These are phyloP conservation scores for Scarus forsteni DNA, from an alignment of 2,797 vertebrate genomes.

Conservation along the genomic window DNA sequence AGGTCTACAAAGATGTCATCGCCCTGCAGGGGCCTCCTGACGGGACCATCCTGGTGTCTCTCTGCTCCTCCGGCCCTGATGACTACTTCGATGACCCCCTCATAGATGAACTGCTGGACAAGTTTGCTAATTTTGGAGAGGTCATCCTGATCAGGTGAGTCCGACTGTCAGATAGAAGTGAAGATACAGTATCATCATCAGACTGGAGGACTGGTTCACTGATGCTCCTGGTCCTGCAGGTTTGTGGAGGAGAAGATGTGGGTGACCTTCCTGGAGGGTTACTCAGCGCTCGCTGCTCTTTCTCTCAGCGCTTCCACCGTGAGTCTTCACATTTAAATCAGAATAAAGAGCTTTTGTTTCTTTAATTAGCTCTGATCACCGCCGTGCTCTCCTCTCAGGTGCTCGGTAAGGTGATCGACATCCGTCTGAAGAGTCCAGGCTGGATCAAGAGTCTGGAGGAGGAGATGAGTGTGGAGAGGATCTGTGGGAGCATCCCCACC, in stretches of 20 bases:
- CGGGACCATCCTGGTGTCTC: constrained; percentile 94
- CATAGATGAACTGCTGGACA: constrained; percentile 96
- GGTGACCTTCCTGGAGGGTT: constrained; percentile 98
- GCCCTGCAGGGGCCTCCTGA: constrained; percentile 95
- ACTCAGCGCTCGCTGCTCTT: constrained; percentile 92
- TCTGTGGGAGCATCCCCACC: constrained; percentile 89
- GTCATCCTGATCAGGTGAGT: constrained; percentile 96
- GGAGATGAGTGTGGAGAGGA: constrained; percentile 95
- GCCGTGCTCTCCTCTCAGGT: constrained; percentile 78
- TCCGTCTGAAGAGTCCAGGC: constrained; percentile 93
- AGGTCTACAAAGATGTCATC: constrained; percentile 95
- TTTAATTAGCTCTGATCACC: neutral
- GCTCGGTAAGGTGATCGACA: constrained; percentile 88
- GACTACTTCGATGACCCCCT: constrained; percentile 92
- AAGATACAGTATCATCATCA: neutral
- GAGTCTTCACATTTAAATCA: constrained; percentile 46
- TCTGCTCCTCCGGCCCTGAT: constrained; percentile 89
- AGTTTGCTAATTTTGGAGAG: constrained; percentile 93
- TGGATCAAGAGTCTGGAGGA: constrained; percentile 97
- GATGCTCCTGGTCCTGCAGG: constrained; percentile 72
- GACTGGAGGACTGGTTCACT: neutral
- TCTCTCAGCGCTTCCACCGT: constrained; percentile 88
- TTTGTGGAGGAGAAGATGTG: constrained; percentile 99
- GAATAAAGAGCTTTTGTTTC: neutral
- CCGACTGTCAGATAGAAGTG: neutral